Percentiles rank a stretch among this genome's conserved stretches.
Evolutionary conservation across 2,888 invertebrate species (phyloP).

Genomic region (Phlogophora meticulosa): DNA sequence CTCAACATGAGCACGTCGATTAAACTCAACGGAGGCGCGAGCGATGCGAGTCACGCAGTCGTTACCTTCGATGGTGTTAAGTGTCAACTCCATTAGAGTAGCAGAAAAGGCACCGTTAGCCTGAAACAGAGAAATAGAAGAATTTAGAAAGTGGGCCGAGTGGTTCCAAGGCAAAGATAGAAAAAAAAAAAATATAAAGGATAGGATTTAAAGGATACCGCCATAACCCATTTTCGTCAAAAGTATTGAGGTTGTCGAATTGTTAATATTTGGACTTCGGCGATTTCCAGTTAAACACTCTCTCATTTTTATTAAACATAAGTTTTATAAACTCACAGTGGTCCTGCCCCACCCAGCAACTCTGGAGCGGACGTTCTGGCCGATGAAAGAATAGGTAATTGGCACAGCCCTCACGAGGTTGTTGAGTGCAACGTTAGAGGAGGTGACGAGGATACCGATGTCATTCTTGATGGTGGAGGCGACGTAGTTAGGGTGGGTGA

Average conservation of each 20-base stretch:
- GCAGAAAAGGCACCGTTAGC: conserved; percentile 71
- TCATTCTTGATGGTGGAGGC: conserved; percentile 77
- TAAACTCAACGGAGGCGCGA: conserved; percentile 58
- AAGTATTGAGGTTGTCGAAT: neutral
- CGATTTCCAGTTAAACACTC: neutral
- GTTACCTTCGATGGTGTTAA: conserved; percentile 64
- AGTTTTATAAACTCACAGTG: conserved; percentile 66
- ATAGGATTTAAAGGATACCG: too few relatives aligned
- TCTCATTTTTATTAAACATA: neutral
- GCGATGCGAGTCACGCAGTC: conserved; percentile 62
- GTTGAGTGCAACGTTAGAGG: conserved; percentile 49
- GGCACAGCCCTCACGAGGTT: conserved; percentile 60
- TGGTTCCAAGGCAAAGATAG: neutral
- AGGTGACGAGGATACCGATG: conserved; percentile 75
- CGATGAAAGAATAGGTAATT: conserved; percentile 63
- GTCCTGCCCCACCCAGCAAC: conserved; percentile 82
- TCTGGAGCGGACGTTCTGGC: conserved; percentile 58
- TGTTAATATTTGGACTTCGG: neutral
- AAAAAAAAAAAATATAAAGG: neutral
- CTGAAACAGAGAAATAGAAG: conserved; percentile 12
- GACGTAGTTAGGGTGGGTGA: conserved; percentile 78
- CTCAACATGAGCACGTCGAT: conserved; percentile 69
- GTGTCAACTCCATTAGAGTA: conserved; percentile 62
- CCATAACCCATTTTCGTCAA: neutral
- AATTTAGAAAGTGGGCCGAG: neutral